Base-by-base conservation (phyloP, 2,797 vertebrate species). In the Telmatherina bonti region DNA sequence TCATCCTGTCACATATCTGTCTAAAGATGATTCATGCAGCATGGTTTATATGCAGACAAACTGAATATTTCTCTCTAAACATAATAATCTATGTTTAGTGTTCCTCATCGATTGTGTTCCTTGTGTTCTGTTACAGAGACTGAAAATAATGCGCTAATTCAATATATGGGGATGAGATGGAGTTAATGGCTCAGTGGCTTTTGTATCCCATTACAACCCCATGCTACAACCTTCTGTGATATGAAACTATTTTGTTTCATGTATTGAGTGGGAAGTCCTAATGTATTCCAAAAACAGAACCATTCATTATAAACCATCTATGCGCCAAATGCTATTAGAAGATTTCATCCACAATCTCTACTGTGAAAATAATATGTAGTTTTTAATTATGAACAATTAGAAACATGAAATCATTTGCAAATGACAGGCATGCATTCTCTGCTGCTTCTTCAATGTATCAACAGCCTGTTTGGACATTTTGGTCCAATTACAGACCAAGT, bases 141-240 rank as follows among this genome's bases (percentile, higher is more conserved):
- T 69, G 59, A 67, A 84, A 84, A 87, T 87, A 76, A 79, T 88
- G 24, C 78, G 60, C 67, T 51, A 20, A 72, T 72, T 52, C 62
- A 70, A 78, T 72, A 66, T 18, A 54, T 31, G 24, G 66, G 6
- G 63, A 67, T 76, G 30, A 66, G 67, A 70, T 64, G 55, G 72
- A 79, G 72, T 67, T 76, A 88, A 87, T 79, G 66, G 68, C 45
- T 66, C 55, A 30, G 62, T 36, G 3, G 51, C 49, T n/a, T 51
- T 63, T 31, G 69, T 52, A 81, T 91, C 80, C 27, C 31, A 30
- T 91, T 87, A 70, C 88, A 64, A 53, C 35, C 12, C 41, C 20
- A 22, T 11, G n/a, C 3, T 47, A 47, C n/a, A 47, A 11, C 45
- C 45, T 22, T 56, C 67, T 58, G 75, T 24, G 61, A 47, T 20